Evolutionary conservation across 2,888 invertebrate genomes (phyloP).

Genomic region (Lottia gigantea): DNA sequence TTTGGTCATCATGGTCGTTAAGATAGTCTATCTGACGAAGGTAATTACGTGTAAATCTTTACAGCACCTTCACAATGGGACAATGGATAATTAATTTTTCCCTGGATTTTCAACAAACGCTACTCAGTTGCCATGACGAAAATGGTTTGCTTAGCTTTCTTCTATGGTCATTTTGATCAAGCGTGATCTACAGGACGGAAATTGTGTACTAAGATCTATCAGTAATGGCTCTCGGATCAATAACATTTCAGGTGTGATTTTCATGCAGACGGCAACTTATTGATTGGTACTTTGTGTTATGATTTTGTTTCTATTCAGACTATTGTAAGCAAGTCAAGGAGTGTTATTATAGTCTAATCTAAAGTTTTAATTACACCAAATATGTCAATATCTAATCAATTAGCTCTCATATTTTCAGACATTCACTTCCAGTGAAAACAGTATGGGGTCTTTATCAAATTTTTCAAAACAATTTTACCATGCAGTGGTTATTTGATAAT

Average conservation of each 20-base stretch:
- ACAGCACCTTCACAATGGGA: constrained; percentile 13
- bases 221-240: constrained; percentile 11
- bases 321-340: neutral
- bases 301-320: neutral
- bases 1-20: constrained; percentile 17
- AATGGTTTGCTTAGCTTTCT: constrained; percentile 13
- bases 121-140: constrained; percentile 22
- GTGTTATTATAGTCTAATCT: neutral
- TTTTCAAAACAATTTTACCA: too few relatives aligned
- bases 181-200: constrained; percentile 14
- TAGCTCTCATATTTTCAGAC: too few relatives aligned
- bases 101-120: constrained; percentile 12
- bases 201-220: constrained; percentile 18
- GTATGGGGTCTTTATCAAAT: too few relatives aligned
- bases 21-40: constrained; percentile 5
- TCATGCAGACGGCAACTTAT: constrained; percentile 15
- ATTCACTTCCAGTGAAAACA: too few relatives aligned
- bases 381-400: too few relatives aligned
- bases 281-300: constrained; percentile 14
- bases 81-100: constrained; percentile 24
- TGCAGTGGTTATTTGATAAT: too few relatives aligned
- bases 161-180: constrained; percentile 1
- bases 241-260: constrained; percentile 22
- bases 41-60: constrained; percentile 16
- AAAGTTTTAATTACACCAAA: too few relatives aligned